Evolutionary conservation across 2,888 invertebrate species (phyloP).

Genomic region (Lydus trimaculatus): DNA sequence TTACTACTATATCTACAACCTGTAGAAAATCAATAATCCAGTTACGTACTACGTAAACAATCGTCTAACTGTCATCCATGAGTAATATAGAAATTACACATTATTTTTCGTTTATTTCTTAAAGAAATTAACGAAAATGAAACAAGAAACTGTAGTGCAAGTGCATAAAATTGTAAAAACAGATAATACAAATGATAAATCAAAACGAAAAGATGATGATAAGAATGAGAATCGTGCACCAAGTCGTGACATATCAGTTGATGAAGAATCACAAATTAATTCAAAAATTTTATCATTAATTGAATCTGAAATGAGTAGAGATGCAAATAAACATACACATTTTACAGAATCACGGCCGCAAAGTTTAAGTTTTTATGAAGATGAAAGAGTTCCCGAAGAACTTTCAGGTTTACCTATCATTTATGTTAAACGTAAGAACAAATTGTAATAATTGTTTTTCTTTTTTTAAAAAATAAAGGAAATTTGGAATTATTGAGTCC

Average conservation of each 20-base stretch:
- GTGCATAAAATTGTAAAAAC: slow-evolving; percentile 55
- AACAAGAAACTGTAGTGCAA: slow-evolving; percentile 58
- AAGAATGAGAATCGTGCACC: slow-evolving; percentile 53
- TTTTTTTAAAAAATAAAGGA: slow-evolving; percentile 43
- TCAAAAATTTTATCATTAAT: slow-evolving; percentile 58
- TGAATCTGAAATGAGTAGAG: slow-evolving; percentile 58
- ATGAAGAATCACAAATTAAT: slow-evolving; percentile 67
- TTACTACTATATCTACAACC: no score
- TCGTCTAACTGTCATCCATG: background rate
- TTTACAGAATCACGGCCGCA: slow-evolving; percentile 60
- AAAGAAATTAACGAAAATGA: slow-evolving; percentile 40
- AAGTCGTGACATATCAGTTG: slow-evolving; percentile 63
- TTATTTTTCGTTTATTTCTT: background rate
- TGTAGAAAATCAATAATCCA: no score
- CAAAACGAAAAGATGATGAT: slow-evolving; percentile 51
- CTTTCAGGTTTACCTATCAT: slow-evolving; percentile 51
- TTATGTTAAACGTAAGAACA: no score
- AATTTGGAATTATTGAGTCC: slow-evolving; percentile 59
- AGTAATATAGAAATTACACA: no score
- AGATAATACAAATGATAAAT: slow-evolving; percentile 50
- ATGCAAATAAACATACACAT: slow-evolving; percentile 57
- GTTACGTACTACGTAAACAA: background rate
- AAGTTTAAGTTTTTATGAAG: slow-evolving; percentile 61
- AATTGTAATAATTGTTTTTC: slow-evolving; percentile 11
- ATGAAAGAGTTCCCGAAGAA: slow-evolving; percentile 60